A percentile compares a stretch with the other conserved stretches of the same genome.
phyloP scores from a whole-genome alignment of 2,113 vertebrate genomes.

The Globicephala melas region DNA sequence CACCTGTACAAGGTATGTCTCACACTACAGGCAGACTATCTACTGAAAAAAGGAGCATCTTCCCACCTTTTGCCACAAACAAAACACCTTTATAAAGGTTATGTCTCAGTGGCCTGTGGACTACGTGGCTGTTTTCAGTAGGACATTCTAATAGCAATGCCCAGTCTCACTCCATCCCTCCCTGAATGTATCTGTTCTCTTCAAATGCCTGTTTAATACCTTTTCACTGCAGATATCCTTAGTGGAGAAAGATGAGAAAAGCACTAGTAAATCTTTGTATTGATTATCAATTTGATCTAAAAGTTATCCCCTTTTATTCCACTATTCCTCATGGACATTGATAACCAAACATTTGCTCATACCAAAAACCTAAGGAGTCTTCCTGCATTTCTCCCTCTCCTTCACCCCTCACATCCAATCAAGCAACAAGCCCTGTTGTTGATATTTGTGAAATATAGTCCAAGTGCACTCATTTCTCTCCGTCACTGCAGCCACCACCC shows the following conservation, averaged over 20 bases:
- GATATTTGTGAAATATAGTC: background rate
- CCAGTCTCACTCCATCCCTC: background rate
- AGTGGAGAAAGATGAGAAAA: background rate
- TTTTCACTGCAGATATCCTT: background rate
- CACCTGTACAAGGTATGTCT: background rate
- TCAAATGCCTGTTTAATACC: background rate
- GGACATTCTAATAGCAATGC: background rate
- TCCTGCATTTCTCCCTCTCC: background rate
- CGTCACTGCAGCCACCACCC: accelerated
- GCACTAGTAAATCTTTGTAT: background rate
- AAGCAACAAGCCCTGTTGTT: background rate
- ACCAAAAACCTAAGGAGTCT: background rate
- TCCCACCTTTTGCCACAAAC: background rate
- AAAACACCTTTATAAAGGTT: background rate
- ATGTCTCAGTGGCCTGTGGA: background rate
- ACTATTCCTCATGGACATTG: background rate
- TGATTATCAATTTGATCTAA: background rate
- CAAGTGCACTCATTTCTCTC: background rate
- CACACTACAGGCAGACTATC: background rate
- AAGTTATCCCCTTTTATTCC: background rate
- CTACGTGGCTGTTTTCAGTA: background rate
- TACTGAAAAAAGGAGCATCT: background rate
- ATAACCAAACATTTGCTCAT: background rate
- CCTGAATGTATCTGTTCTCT: background rate
- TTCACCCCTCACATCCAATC: background rate